Percentiles rank a stretch among this genome's conserved stretches.
phyloP scores from a whole-genome alignment of 2,797 vertebrate genomes.

The Garrulus glandarius region DNA sequence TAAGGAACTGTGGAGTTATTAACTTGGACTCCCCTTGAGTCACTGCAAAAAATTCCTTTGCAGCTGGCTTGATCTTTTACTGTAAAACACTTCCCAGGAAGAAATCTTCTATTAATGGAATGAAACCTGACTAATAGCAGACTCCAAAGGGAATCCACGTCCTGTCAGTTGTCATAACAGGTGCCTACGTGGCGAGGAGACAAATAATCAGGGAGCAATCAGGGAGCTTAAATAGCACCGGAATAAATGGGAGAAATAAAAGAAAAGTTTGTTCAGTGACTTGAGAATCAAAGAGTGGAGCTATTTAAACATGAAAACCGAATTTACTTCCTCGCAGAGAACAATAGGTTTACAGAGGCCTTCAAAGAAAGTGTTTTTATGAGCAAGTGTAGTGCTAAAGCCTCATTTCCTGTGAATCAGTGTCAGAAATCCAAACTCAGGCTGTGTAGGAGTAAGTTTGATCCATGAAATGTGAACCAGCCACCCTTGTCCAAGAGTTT shows the following conservation, averaged over 20 bases:
- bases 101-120: slow-evolving; percentile 46
- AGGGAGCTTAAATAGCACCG: not conserved
- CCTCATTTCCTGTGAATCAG: not conserved
- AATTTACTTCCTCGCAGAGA: not conserved
- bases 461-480: not conserved
- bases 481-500: not conserved
- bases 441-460: not conserved
- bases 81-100: slow-evolving; percentile 27
- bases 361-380: not conserved
- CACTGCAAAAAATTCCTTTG: slow-evolving; percentile 43
- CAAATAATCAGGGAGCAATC: slow-evolving; percentile 13
- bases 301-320: not conserved
- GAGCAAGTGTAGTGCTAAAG: not conserved
- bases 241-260: not conserved
- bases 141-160: slow-evolving; percentile 50
- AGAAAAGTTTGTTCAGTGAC: not conserved
- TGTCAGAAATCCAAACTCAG: not conserved
- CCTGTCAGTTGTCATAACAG: slow-evolving; percentile 47
- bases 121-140: slow-evolving; percentile 49
- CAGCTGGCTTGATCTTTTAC: slow-evolving; percentile 35
- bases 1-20: not conserved
- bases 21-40: slow-evolving; percentile 56
- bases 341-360: not conserved
- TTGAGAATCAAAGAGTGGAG: not conserved
- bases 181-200: not conserved